phyloP scores from a whole-genome alignment of 1,140 invertebrate genomes.

The Brachionus paranguensis region DNA sequence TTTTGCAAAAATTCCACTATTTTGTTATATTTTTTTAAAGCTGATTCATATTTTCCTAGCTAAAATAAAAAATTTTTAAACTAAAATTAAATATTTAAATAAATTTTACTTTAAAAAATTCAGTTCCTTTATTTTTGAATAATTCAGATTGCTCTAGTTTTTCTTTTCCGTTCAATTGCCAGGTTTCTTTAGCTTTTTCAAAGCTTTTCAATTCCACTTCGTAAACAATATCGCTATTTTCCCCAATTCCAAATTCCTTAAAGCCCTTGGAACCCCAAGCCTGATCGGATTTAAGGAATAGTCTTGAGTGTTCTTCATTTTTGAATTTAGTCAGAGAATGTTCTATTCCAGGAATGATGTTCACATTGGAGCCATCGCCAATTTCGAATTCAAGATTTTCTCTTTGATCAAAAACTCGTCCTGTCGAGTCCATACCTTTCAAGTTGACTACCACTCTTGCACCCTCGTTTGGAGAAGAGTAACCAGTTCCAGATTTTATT shows the following conservation, averaged over 20 bases:
- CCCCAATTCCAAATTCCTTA: slow-evolving; percentile 67
- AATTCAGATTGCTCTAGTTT: slow-evolving; percentile 37
- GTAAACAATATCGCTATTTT: slow-evolving; percentile 73
- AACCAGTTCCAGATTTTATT: slow-evolving; percentile 65
- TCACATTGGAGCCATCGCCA: slow-evolving; percentile 73
- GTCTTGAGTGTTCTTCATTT: slow-evolving; percentile 69
- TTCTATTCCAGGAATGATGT: slow-evolving; percentile 76
- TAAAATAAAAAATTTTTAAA: background rate
- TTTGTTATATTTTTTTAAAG: slow-evolving; percentile 28
- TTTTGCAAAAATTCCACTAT: slow-evolving; percentile 19
- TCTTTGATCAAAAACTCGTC: slow-evolving; percentile 65
- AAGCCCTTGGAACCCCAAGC: slow-evolving; percentile 73
- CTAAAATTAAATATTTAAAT: background rate
- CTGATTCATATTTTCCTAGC: slow-evolving; percentile 23
- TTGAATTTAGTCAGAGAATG: slow-evolving; percentile 74
- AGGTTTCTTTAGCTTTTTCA: slow-evolving; percentile 63
- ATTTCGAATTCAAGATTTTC: slow-evolving; percentile 70
- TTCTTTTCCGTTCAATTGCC: slow-evolving; percentile 32
- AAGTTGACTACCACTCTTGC: slow-evolving; percentile 67
- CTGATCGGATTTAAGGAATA: slow-evolving; percentile 69
- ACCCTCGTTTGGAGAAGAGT: slow-evolving; percentile 69
- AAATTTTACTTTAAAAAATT: slow-evolving; percentile 7
- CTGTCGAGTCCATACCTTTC: slow-evolving; percentile 65
- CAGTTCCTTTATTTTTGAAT: slow-evolving; percentile 27
- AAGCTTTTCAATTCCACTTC: slow-evolving; percentile 69